Conservation (phyloP, 2,797 vertebrate genomes). For the Moxostoma hubbsi region DNA sequence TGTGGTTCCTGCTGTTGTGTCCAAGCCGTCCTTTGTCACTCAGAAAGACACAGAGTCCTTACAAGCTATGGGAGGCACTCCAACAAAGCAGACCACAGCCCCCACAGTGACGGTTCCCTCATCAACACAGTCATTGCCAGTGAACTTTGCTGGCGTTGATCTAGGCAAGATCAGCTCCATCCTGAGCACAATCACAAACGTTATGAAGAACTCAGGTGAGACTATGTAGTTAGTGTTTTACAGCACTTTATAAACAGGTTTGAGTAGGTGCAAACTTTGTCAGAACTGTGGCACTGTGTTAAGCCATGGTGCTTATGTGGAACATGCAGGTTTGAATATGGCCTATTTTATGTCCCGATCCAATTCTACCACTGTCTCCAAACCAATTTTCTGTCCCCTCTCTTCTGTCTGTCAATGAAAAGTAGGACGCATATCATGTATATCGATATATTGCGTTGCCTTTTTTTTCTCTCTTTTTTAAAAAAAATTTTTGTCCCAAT, state of each 20-base stretch:
- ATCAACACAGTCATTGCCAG: conserved; percentile 50
- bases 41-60: conserved; percentile 52
- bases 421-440: background rate
- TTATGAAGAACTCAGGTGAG: conserved; percentile 94
- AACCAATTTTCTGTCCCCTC: background rate
- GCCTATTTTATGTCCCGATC: background rate
- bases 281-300: background rate
- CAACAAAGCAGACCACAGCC: conserved; percentile 38
- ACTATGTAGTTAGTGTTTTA: conserved; percentile 6
- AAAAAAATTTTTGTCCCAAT: too few species aligned
- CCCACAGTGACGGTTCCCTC: conserved; percentile 11
- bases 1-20: conserved; percentile 59
- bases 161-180: conserved; percentile 95
- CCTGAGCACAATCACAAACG: conserved; percentile 90
- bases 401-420: background rate
- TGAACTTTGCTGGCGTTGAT: conserved; percentile 86
- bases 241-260: background rate
- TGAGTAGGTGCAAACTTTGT: background rate
- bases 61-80: conserved; percentile 47
- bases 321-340: background rate
- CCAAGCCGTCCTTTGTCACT: conserved; percentile 39
- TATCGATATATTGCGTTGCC: too few species aligned
- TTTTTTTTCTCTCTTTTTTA: too few species aligned
- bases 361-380: background rate
- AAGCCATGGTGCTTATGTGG: background rate